Base-by-base conservation (phyloP, 2,888 invertebrate species). In the Agonopterix alstromeriana region DNA sequence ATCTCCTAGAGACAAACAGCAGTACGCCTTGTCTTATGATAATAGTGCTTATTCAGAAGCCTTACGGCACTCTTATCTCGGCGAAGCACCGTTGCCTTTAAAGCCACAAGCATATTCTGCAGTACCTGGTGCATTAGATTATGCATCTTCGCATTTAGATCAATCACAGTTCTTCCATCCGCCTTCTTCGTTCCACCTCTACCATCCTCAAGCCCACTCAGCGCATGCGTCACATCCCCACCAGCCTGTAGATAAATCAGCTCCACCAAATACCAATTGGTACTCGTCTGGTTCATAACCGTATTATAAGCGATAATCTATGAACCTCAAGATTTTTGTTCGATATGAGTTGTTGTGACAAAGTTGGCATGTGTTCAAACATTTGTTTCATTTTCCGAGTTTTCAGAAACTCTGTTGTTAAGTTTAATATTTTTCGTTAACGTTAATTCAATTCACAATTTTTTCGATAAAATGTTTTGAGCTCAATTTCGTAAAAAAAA, bases 101-200 rank as follows among this genome's bases (percentile, higher is more conserved):
- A 97, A 97, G 75, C 97, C 97, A 27, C 97, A 97, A 77, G 96
- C 97, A 45, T 97, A 97, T 75, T 94, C 95, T 7, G 93, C 93
- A 35, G 92, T 93, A 14, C 90, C 92, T 12, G 92, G 93, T 14
- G 91, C 93, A 9, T 90, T 93, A 46, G 90, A 92, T 51, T 92
- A 94, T 50, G 91, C 93, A 2, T 92, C 93, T 58, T 82, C 92
- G 27, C 27, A 27, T 27, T 81, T 93, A 55, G 95, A 95, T 71
- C 96, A 96, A 80, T 92, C 95, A 7, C 96, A 96, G 77, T 96
- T 96, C 78, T 97, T 96, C 86, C 94, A 95, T 72, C 88, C 88
- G 36, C 84, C 87, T 44, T 93, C 95, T 12, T 95, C 97, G 46
- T 97, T 97, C 78, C 97, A 97, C 82, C 90, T 97, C 42, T 97